phyloP scores from a whole-genome alignment of 2,797 vertebrate species.

The Molossus molossus region DNA sequence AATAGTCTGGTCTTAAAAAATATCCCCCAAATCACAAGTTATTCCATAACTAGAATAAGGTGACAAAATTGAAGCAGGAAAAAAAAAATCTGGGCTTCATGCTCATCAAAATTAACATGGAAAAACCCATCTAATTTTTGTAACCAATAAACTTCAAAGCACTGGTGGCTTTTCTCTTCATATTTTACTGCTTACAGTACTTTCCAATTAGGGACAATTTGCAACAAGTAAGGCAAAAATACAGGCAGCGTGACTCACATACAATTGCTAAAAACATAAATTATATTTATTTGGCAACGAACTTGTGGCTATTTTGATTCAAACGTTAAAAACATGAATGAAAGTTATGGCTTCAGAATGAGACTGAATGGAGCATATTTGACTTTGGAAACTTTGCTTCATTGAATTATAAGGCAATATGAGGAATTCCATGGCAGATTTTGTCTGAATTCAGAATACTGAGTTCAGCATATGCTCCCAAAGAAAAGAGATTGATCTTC shows the following conservation, averaged over 20 bases:
- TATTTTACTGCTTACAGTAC: conserved; percentile 83
- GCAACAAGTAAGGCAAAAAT: conserved; percentile 88
- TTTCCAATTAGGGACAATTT: conserved; percentile 82
- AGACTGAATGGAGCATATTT: conserved; percentile 80
- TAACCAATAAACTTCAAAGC: conserved; percentile 86
- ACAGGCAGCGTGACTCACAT: conserved; percentile 83
- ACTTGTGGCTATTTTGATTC: conserved; percentile 84
- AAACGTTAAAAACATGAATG: conserved; percentile 83
- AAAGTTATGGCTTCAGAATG: conserved; percentile 83
- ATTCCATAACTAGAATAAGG: conserved; percentile 71
- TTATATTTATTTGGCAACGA: conserved; percentile 88
- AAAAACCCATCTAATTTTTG: conserved; percentile 84
- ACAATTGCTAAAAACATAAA: conserved; percentile 88
- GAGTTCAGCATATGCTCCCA: neutral
- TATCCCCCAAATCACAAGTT: conserved; percentile 68
- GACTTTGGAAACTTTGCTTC: conserved; percentile 78
- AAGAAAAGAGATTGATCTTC: neutral
- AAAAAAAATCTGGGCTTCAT: conserved; percentile 73
- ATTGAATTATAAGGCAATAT: conserved; percentile 3
- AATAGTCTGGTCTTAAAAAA: conserved; percentile 60
- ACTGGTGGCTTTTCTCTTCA: conserved; percentile 84
- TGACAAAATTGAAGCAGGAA: conserved; percentile 60
- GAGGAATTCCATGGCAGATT: conserved; percentile 18
- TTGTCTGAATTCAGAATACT: conserved; percentile 15
- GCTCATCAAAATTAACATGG: conserved; percentile 82